Evolutionary conservation across 2,797 vertebrate species (phyloP).

Genomic region (Ceyx erithaca): DNA sequence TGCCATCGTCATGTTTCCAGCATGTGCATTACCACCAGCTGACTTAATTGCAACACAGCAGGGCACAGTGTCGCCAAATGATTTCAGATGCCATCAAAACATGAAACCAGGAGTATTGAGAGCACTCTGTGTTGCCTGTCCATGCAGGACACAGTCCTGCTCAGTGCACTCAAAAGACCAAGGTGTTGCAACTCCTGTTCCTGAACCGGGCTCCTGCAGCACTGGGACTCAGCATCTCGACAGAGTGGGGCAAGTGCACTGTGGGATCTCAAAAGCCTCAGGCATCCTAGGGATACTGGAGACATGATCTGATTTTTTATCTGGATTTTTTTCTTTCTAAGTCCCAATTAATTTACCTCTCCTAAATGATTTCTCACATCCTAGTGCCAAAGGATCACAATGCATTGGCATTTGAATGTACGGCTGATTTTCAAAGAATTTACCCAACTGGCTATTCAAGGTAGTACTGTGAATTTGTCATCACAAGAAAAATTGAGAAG

Average conservation of each 20-base stretch:
- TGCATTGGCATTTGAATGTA: not conserved
- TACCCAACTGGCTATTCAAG: not conserved
- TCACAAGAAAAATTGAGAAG: not conserved
- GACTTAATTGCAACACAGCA: not conserved
- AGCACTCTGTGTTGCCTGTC: not conserved
- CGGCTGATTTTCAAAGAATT: not conserved
- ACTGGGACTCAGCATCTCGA: too few relatives aligned
- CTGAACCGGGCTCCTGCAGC: too few relatives aligned
- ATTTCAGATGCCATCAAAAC: not conserved
- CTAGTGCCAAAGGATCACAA: not conserved
- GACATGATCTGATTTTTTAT: not conserved
- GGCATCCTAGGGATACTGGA: not conserved
- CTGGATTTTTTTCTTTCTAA: not conserved
- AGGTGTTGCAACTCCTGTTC: too few relatives aligned
- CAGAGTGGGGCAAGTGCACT: too few relatives aligned
- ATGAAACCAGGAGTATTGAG: not conserved
- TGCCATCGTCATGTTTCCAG: not conserved
- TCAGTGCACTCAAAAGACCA: not conserved
- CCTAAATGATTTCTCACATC: not conserved
- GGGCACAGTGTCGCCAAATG: not conserved
- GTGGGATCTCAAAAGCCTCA: not conserved
- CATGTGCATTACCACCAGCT: not conserved
- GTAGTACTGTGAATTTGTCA: slow-evolving; percentile 4
- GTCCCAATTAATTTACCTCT: not conserved
- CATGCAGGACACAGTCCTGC: not conserved